Evolutionary conservation across 2,113 vertebrate species (phyloP).

Genomic region (Mesembrinibis cayennensis): DNA sequence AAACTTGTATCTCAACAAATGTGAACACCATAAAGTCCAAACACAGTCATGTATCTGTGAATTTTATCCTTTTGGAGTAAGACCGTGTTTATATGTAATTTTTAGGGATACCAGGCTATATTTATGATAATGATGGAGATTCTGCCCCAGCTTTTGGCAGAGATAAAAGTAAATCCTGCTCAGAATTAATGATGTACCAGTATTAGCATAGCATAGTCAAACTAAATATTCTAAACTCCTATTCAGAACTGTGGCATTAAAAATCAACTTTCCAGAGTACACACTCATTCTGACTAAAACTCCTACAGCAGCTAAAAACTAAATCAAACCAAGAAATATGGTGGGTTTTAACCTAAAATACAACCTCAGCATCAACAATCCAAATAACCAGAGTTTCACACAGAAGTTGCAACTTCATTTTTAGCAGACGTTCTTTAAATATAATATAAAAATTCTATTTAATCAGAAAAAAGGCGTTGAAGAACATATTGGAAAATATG

Average conservation of each 20-base stretch:
- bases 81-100: background rate
- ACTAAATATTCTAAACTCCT: background rate
- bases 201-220: background rate
- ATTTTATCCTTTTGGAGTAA: background rate
- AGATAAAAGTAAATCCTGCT: background rate
- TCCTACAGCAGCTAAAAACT: background rate
- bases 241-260: background rate
- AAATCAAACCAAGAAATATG: background rate
- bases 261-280: background rate
- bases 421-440: background rate
- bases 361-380: background rate
- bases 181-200: background rate
- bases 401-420: background rate
- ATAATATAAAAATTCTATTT: background rate
- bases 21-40: background rate
- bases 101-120: background rate
- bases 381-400: background rate
- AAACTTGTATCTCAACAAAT: background rate
- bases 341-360: background rate
- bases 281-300: background rate
- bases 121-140: background rate
- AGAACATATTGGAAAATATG: background rate
- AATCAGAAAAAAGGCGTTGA: background rate
- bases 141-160: background rate
- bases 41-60: background rate